Base-by-base conservation (phyloP, 2,888 invertebrate species). In the Microplitis deprimator region DNA sequence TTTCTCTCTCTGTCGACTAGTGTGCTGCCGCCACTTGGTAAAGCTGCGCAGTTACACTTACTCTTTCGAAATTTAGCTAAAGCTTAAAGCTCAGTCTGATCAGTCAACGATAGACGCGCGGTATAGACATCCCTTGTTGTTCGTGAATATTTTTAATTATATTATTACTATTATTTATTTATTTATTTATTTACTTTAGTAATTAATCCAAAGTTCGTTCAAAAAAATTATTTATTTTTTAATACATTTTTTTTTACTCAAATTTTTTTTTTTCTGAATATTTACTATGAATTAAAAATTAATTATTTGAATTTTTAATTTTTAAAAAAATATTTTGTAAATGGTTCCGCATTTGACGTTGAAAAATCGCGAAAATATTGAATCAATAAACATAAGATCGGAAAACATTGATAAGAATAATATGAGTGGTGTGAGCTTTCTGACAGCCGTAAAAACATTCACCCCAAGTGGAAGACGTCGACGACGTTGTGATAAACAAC, bases 391-490 rank as follows among this genome's bases (percentile, higher is more conserved):
- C 5, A 38, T 38, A n/a, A 41, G 6, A 5, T 6, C 50, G 10
- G 50, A 68, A 40, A 8, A 38, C 4, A 29, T 29, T 17, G 17
- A 17, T 6, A 10, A 60, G 62, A 70, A 40, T n/a, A 79, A 71
- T 73, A 92, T 93, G 92, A 93, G 92, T 86, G 92, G 92, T 65
- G 92, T 92, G 73, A 92, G 92, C 67, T 92, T 92, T 83, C 86
- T 93, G 82, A 89, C 90, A 80, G 91, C 91, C 84, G 93, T 94
- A 90, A 94, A 94, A 89, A 93, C 93, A 39, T 92, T 94, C 82
- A 92, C 93, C 68, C 93, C 93, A 29, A 92, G 91, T 79, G 91
- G 92, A 82, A 92, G 93, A 61, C 91, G 93, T 68, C 91, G 92
- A 72, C 91, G 93, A 75, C 92, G 93, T 75, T 93, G 92, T 89